These are phyloP conservation scores for Gastrophryne carolinensis DNA, from an alignment of 2,797 vertebrate species.

Conservation along the genomic window DNA sequence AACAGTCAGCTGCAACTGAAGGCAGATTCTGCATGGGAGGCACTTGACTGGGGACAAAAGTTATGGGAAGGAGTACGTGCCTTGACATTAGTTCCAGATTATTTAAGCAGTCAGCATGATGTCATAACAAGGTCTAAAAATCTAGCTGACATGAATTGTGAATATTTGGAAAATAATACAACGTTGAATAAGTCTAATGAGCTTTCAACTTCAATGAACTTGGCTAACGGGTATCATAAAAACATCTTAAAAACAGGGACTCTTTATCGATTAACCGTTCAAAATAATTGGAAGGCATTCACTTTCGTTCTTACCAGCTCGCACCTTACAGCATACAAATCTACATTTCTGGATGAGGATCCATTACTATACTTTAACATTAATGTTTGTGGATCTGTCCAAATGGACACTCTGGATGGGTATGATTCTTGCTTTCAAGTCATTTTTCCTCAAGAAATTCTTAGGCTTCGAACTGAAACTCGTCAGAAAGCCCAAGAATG, in stretches of 20 bases:
- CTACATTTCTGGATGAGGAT: conserved; percentile 80
- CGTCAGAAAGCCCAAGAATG: conserved; percentile 83
- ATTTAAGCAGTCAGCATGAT: conserved; percentile 59
- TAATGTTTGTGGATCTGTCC: conserved; percentile 80
- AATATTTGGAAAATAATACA: conserved; percentile 59
- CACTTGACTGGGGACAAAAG: conserved; percentile 86
- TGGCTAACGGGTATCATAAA: conserved; percentile 74
- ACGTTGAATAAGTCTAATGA: conserved; percentile 62
- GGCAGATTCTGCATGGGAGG: conserved; percentile 85
- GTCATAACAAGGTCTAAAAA: conserved; percentile 65
- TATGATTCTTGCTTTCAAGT: conserved; percentile 82
- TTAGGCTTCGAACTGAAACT: conserved; percentile 82
- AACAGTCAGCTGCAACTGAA: conserved; percentile 87
- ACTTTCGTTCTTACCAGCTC: conserved; percentile 86
- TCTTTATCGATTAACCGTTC: conserved; percentile 82
- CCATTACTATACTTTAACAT: conserved; percentile 81
- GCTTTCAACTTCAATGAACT: conserved; percentile 53
- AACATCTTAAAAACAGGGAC: conserved; percentile 86
- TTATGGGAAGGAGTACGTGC: conserved; percentile 85
- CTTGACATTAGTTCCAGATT: conserved; percentile 66
- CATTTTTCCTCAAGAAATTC: conserved; percentile 82
- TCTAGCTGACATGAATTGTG: conserved; percentile 55
- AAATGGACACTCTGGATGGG: conserved; percentile 72
- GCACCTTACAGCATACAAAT: conserved; percentile 83
- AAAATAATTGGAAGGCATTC: conserved; percentile 91